Evolutionary conservation across 2,797 vertebrate species (phyloP).

Genomic region (Danio tinwini): DNA sequence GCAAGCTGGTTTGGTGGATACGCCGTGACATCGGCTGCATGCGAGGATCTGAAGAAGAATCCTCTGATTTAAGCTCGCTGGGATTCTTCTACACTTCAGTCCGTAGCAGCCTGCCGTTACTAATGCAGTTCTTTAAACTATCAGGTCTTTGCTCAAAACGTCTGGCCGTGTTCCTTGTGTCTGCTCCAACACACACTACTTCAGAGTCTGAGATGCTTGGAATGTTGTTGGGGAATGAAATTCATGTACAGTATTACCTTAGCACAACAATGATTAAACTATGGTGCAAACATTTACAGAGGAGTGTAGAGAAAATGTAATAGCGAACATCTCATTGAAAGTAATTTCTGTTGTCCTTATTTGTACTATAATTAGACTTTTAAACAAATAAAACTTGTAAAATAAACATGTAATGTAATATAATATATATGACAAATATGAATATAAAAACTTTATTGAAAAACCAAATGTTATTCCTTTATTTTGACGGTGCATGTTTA

Average conservation of each 20-base stretch:
- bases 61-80: conserved; percentile 23
- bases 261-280: not conserved
- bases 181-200: not conserved
- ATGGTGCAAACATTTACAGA: not conserved
- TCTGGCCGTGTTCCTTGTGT: conserved; percentile 11
- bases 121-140: conserved; percentile 31
- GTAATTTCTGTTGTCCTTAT: not conserved
- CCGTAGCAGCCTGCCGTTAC: conserved; percentile 2
- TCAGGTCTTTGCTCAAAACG: not conserved
- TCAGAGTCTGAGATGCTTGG: conserved; percentile 10
- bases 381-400: not conserved
- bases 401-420: not conserved
- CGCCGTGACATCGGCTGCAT: conserved; percentile 5
- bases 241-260: not conserved
- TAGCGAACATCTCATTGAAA: not conserved
- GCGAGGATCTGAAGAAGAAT: conserved; percentile 28
- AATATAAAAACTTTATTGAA: not conserved
- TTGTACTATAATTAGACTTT: not conserved
- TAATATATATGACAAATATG: not conserved
- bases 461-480: too few species aligned
- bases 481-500: too few species aligned
- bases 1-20: conserved; percentile 31
- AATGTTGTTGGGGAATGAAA: conserved; percentile 13
- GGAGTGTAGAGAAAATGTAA: not conserved
- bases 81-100: conserved; percentile 17